phyloP scores from a whole-genome alignment of 2,113 vertebrate genomes.

The Sterrhoptilus dennistouni region DNA sequence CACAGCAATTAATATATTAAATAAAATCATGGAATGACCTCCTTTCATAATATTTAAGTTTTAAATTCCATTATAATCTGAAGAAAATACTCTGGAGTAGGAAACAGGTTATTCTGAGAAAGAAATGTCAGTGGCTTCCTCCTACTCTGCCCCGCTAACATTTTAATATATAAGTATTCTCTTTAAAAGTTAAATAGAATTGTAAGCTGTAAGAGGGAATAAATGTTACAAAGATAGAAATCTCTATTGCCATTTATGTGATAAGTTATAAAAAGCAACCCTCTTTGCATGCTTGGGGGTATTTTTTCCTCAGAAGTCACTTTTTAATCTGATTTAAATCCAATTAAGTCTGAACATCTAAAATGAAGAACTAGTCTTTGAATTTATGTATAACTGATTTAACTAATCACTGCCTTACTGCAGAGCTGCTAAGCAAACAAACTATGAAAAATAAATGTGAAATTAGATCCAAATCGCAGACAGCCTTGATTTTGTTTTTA shows the following conservation, averaged over 20 bases:
- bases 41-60: neutral
- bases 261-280: slow-evolving; percentile 28
- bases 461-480: slow-evolving; percentile 28
- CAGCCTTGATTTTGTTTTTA: slow-evolving; percentile 21
- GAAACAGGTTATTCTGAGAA: neutral
- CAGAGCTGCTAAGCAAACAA: slow-evolving; percentile 22
- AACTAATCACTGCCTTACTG: slow-evolving; percentile 27
- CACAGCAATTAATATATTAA: neutral
- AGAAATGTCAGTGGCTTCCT: neutral
- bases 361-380: slow-evolving; percentile 57
- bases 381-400: slow-evolving; percentile 55
- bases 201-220: neutral
- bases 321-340: slow-evolving; percentile 65
- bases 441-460: slow-evolving; percentile 25
- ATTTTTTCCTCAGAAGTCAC: slow-evolving; percentile 52
- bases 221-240: slow-evolving; percentile 35
- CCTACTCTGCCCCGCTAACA: neutral
- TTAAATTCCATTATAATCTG: neutral
- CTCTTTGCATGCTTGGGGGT: slow-evolving; percentile 37
- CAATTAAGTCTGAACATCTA: slow-evolving; percentile 59
- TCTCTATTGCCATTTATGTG: slow-evolving; percentile 8
- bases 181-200: slow-evolving; percentile 11
- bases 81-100: neutral
- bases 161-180: neutral
- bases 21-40: neutral